Percentiles rank a stretch among this genome's conserved stretches.
Conservation (phyloP, 2,113 vertebrate species). For the Eira barbara region DNA sequence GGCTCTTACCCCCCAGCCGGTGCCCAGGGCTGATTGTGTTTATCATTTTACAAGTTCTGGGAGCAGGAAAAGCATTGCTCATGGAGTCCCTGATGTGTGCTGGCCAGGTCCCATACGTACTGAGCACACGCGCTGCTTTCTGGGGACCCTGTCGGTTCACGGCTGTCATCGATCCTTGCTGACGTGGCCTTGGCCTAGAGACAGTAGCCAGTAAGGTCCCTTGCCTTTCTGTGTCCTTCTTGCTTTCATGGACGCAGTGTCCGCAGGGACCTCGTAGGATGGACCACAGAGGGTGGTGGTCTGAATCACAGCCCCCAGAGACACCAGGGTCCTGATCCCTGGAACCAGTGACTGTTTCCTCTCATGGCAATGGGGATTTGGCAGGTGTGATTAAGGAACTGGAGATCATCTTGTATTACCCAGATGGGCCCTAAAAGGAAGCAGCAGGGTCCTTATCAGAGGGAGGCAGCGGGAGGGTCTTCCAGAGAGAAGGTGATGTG, state of each 20-base stretch:
- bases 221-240: neutral
- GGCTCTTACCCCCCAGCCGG: neutral
- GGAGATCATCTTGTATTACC: neutral
- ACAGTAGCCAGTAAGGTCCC: neutral
- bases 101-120: neutral
- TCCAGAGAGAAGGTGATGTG: neutral
- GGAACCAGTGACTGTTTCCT: neutral
- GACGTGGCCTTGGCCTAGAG: neutral
- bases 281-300: neutral
- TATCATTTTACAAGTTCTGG: neutral
- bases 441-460: neutral
- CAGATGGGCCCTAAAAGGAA: neutral
- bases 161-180: neutral
- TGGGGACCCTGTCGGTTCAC: neutral
- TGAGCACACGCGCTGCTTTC: neutral
- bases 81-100: neutral
- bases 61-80: neutral
- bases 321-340: neutral
- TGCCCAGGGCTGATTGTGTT: neutral
- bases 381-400: neutral
- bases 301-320: neutral
- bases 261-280: fast-evolving
- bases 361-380: fast-evolving
- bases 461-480: neutral
- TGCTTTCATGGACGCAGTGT: neutral